Percentiles rank a stretch among this genome's conserved stretches.
Evolutionary conservation across 2,113 vertebrate species (phyloP).

Genomic region (Herpailurus yagouaroundi): DNA sequence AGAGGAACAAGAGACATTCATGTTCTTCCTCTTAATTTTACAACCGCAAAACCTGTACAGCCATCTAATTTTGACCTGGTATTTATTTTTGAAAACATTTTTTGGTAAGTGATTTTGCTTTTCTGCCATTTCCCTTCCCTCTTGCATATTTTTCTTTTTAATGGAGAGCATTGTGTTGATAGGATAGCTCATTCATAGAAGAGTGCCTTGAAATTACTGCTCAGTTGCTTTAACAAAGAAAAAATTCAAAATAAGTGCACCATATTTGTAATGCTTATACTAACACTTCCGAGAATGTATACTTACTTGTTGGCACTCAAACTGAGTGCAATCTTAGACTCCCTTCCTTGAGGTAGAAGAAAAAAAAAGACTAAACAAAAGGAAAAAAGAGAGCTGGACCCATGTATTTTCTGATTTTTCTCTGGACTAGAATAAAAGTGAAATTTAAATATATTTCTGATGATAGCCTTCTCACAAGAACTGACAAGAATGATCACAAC

Average conservation of each 20-base stretch:
- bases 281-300: neutral
- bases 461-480: neutral
- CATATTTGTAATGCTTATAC: neutral
- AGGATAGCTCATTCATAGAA: neutral
- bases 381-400: neutral
- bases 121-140: neutral
- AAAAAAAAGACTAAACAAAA: neutral
- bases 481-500: neutral
- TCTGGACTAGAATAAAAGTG: neutral
- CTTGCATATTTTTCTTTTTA: neutral
- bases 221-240: neutral
- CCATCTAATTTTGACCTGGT: neutral
- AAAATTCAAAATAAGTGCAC: neutral
- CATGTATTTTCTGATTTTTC: neutral
- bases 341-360: neutral
- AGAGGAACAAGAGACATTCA: neutral
- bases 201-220: neutral
- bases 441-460: neutral
- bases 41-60: neutral
- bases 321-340: neutral
- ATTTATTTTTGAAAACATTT: neutral
- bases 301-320: neutral
- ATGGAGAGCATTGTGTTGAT: neutral
- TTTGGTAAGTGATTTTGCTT: neutral
- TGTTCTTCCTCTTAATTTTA: constrained; percentile 15